These are phyloP conservation scores for Marronus borbonicus DNA, from an alignment of 2,888 invertebrate genomes.

Conservation along the genomic window DNA sequence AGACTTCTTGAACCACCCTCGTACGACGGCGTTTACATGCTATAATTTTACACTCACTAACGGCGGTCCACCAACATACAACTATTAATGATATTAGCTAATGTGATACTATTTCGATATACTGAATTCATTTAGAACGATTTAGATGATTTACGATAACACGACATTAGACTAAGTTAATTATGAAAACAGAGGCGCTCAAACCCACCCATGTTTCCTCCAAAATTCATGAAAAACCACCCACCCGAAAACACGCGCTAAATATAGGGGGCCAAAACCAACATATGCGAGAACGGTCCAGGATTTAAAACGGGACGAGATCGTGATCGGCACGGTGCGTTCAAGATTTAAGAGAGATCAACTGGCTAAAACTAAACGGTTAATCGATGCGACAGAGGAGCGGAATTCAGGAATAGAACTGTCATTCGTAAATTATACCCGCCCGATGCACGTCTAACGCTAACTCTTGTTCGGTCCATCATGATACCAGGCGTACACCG, in stretches of 20 bases:
- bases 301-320: neutral
- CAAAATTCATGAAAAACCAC: neutral
- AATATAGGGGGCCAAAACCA: neutral
- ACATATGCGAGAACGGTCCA: neutral
- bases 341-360: slow-evolving; percentile 18
- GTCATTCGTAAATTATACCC: slow-evolving; percentile 28
- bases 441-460: slow-evolving; percentile 1
- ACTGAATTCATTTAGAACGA: no score
- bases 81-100: no score
- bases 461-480: slow-evolving; percentile 16
- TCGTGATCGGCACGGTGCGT: slow-evolving; percentile 5
- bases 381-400: slow-evolving; percentile 26
- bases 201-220: neutral
- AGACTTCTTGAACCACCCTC: no score
- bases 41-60: no score
- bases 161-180: no score
- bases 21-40: no score
- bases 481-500: neutral
- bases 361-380: slow-evolving; percentile 18
- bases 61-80: no score
- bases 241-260: neutral
- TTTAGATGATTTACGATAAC: no score
- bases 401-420: slow-evolving; percentile 23
- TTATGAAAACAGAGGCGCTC: no score
- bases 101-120: no score